Evolutionary conservation across 2,888 invertebrate species (phyloP).

Genomic region (Phortica okadai): DNA sequence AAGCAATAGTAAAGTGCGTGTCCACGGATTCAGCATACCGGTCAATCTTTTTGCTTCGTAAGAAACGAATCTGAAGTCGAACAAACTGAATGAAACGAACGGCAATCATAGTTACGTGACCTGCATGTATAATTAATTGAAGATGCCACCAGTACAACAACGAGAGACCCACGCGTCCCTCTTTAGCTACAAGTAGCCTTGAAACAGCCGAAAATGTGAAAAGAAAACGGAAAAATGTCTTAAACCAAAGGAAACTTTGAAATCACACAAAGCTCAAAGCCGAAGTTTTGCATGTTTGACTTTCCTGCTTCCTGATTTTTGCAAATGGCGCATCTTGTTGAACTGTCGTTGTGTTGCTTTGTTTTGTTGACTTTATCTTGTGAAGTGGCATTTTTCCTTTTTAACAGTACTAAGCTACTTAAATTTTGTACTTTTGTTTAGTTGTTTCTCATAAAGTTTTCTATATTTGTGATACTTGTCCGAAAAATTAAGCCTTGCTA

Average conservation of each 20-base stretch:
- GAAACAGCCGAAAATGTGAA: too few relatives aligned
- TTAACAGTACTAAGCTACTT: not conserved
- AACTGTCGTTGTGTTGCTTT: not conserved
- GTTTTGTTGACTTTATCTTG: not conserved
- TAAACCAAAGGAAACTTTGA: not conserved
- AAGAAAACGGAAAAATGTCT: too few relatives aligned
- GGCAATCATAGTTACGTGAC: constrained; percentile 71
- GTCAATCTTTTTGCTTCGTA: constrained; percentile 45
- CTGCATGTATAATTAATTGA: constrained; percentile 69
- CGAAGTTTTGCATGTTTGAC: constrained; percentile 16
- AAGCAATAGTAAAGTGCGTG: not conserved
- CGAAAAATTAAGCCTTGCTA: too few relatives aligned
- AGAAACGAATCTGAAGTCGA: constrained; percentile 30
- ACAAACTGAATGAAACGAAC: constrained; percentile 41
- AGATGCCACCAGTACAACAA: constrained; percentile 22
- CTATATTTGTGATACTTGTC: not conserved
- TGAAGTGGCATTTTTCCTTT: not conserved
- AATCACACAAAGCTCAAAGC: not conserved
- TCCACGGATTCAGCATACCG: constrained; percentile 19
- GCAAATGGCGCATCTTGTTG: too few relatives aligned
- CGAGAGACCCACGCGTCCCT: too few relatives aligned
- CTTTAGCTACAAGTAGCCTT: too few relatives aligned
- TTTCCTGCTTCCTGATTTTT: not conserved
- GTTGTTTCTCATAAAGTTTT: not conserved
- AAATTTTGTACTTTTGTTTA: too few relatives aligned